Evolutionary conservation across 2,113 vertebrate species (phyloP).

Genomic region (Chionis minor): DNA sequence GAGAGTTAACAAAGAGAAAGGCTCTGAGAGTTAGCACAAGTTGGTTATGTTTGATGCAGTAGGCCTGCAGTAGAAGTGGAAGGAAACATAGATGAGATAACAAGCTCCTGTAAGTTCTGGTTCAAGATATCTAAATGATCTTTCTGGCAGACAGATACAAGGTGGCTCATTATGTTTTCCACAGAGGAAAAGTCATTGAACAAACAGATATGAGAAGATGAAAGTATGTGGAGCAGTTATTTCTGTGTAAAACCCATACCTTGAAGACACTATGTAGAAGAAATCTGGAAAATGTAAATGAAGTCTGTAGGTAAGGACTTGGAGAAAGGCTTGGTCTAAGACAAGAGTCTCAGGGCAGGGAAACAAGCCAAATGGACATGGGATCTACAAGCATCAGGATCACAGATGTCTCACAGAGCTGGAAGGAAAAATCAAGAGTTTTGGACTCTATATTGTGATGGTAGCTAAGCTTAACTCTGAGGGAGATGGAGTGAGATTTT

Average conservation of each 20-base stretch:
- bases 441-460: background rate
- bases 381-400: background rate
- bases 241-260: background rate
- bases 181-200: background rate
- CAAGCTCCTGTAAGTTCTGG: background rate
- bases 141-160: background rate
- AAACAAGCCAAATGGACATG: background rate
- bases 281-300: background rate
- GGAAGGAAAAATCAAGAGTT: background rate
- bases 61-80: background rate
- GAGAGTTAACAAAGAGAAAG: background rate
- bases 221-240: background rate
- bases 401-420: background rate
- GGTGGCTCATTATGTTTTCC: background rate
- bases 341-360: background rate
- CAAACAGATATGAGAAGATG: background rate
- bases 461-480: background rate
- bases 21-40: background rate
- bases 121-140: background rate
- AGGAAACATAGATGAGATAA: background rate
- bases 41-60: background rate
- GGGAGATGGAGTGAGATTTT: background rate
- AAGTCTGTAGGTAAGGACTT: background rate
- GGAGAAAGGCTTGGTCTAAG: background rate
- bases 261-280: background rate